Evolutionary conservation across 2,113 vertebrate species (phyloP).

Genomic region (Syngnathus floridae): DNA sequence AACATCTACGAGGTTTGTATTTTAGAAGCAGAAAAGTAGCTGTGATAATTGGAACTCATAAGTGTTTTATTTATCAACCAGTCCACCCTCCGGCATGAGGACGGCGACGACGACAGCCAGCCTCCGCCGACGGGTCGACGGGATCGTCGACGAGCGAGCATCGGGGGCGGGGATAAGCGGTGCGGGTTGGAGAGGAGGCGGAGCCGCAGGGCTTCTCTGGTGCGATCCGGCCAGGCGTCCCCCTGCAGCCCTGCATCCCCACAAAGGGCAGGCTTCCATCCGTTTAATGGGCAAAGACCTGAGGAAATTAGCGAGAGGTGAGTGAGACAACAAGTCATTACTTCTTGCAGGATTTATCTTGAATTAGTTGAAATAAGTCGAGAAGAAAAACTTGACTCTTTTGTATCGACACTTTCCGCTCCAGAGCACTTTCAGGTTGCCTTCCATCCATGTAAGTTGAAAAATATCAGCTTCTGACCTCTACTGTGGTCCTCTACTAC

Average conservation of each 20-base stretch:
- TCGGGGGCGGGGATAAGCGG: constrained; percentile 58
- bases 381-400: constrained; percentile 22
- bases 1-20: constrained; percentile 87
- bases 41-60: background rate
- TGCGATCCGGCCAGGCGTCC: constrained; percentile 71
- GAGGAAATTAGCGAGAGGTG: constrained; percentile 80
- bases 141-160: constrained; percentile 77
- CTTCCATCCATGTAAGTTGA: constrained; percentile 69
- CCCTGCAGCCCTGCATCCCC: constrained; percentile 69
- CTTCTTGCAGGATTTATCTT: background rate
- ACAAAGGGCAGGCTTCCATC: constrained; percentile 47
- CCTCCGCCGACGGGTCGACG: constrained; percentile 69
- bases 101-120: constrained; percentile 76
- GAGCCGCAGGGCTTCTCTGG: constrained; percentile 83
- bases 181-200: constrained; percentile 81
- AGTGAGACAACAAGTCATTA: constrained; percentile 30
- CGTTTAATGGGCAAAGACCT: constrained; percentile 57
- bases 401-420: constrained; percentile 39
- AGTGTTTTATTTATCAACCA: constrained; percentile 38
- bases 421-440: constrained; percentile 54
- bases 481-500: background rate
- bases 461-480: constrained; percentile 20
- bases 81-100: constrained; percentile 80
- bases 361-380: background rate
- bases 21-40: background rate